These are phyloP conservation scores for Herpetotheres cachinnans DNA, from an alignment of 2,113 vertebrate genomes.

Conservation along the genomic window DNA sequence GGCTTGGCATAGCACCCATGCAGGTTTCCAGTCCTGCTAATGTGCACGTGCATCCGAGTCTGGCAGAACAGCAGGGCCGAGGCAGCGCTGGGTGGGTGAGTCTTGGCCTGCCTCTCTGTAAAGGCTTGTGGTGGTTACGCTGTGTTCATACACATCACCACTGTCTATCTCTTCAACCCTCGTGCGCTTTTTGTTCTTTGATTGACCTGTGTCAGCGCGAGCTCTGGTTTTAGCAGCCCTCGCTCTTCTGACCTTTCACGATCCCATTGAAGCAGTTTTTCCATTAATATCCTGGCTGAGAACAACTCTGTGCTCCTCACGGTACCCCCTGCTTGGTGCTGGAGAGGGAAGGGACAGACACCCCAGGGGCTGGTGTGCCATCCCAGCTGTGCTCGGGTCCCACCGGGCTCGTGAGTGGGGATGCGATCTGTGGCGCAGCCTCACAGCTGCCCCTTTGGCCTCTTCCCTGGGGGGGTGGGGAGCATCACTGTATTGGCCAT, in stretches of 20 bases:
- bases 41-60: rapidly evolving
- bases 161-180: neutral
- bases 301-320: neutral
- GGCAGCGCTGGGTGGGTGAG: neutral
- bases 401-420: too few species aligned
- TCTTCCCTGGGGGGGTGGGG: neutral
- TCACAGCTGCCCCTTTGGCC: too few species aligned
- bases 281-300: neutral
- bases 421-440: too few species aligned
- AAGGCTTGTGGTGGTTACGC: rapidly evolving
- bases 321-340: neutral
- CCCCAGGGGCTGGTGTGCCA: rapidly evolving
- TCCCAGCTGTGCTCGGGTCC: neutral
- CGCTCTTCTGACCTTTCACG: neutral
- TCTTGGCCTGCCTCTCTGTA: neutral
- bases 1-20: neutral
- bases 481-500: too few species aligned
- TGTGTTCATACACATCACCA: neutral
- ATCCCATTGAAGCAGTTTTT: neutral
- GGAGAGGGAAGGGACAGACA: neutral
- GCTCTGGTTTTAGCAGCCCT: neutral
- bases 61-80: neutral
- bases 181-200: neutral
- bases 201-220: neutral
- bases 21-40: neutral